Evolutionary conservation across 2,113 vertebrate genomes (phyloP).

Genomic region (Brienomyrus longianalis): DNA sequence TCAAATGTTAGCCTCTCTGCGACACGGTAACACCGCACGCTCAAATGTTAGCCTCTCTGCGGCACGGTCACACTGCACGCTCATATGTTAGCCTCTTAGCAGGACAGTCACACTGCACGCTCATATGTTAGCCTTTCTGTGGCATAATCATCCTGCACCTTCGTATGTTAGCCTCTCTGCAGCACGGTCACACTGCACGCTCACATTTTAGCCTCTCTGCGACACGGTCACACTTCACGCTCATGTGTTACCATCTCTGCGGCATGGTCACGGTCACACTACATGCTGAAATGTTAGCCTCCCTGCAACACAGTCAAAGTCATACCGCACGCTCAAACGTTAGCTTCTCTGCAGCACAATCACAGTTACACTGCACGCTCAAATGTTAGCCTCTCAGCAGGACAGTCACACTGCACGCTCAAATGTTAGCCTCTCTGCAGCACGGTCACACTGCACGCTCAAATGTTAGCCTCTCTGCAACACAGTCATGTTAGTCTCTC

Average conservation of each 20-base stretch:
- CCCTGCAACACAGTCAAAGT: neutral
- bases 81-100: neutral
- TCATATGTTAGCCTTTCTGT: neutral
- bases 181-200: neutral
- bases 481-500: neutral
- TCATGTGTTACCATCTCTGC: too few species aligned
- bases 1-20: neutral
- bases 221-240: too few species aligned
- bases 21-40: too few species aligned
- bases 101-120: neutral
- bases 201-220: too few species aligned
- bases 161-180: neutral
- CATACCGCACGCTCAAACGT: neutral
- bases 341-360: neutral
- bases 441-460: too few species aligned
- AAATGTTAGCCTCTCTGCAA: too few species aligned
- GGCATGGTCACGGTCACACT: too few species aligned
- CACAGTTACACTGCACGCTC: neutral
- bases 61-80: neutral
- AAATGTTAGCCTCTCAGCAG: too few species aligned
- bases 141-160: too few species aligned
- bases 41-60: neutral
- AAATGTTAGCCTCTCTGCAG: too few species aligned
- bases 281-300: neutral
- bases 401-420: too few species aligned